phyloP scores from a whole-genome alignment of 2,888 invertebrate genomes.

The Sesamia inferens region DNA sequence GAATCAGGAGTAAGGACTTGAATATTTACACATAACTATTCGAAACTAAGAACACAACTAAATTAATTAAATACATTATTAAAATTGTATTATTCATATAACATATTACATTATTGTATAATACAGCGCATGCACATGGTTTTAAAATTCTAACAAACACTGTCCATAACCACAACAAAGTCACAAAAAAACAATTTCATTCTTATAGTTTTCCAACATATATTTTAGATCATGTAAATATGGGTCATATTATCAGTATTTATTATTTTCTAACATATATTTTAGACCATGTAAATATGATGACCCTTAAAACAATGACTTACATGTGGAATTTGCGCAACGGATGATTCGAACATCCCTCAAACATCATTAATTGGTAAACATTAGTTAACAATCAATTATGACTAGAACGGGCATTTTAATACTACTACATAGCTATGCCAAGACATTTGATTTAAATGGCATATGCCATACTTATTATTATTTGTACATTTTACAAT shows the following conservation, averaged over 20 bases:
- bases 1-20: too few species aligned
- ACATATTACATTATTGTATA: constrained; percentile 24
- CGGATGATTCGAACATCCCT: constrained; percentile 19
- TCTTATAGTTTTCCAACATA: too few species aligned
- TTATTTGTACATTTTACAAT: background rate
- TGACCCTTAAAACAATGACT: background rate
- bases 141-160: constrained; percentile 8
- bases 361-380: background rate
- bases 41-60: background rate
- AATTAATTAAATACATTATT: constrained; percentile 30
- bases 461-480: background rate
- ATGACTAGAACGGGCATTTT: background rate
- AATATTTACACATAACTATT: too few species aligned
- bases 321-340: background rate
- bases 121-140: constrained; percentile 21
- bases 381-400: background rate
- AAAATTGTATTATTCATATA: constrained; percentile 53
- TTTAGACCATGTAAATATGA: constrained; percentile 15
- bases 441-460: background rate
- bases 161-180: background rate
- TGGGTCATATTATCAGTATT: constrained; percentile 11
- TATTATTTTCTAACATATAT: constrained; percentile 31
- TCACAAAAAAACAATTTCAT: background rate
- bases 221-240: too few species aligned
- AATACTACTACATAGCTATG: background rate